Base-by-base conservation (phyloP, 2,113 vertebrate species). In the Rhipidura dahli region DNA sequence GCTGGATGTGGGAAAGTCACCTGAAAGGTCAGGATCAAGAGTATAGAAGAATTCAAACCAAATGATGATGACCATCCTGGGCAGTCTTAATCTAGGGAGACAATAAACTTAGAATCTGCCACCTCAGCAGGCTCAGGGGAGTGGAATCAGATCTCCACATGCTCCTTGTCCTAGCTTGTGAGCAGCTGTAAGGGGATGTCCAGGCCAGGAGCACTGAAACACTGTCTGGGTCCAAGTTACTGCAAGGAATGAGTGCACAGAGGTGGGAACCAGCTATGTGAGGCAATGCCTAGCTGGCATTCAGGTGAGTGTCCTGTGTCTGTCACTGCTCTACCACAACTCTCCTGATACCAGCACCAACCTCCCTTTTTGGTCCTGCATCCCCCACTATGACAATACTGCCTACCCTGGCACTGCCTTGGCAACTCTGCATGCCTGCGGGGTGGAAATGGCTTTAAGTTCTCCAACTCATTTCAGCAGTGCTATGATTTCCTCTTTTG, bases 201-300 rank as follows among this genome's bases (percentile, higher is more conserved):
- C 27, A 17, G 81, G 60, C 65, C 51, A 86, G 2, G 2, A 33
- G 50, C 15, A 23, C 50, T 39, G 47, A n/a, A 93, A 68, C 30
- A 3, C 13, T 22, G 23, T 5, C 40, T 39, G n/a, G 53, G 30
- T 49, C 60, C 64, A 30, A 0, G 0, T 26, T 24, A 40, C 27
- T 65, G 10, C 60, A 84, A 63, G 66, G 47, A 88, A 45, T 0
- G 2, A 57, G 26, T 26, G 44, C 39, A 14, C 28, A 59, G 73
- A 60, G 11, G 7, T 30, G 50, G 35, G 39, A 92, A 22, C 11
- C 12, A 87, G 42, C 33, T 24, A 14, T 68, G 76, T 1, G 2
- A 45, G 68, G 51, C 65, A 49, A 4, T 60, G n/a, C 49, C 49
- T 3, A 8, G 18, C 51, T 23, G 33, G 50, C 45, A 19, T 60